These are phyloP conservation scores for Campylorhamphus procurvoides DNA, from an alignment of 2,113 vertebrate species.

Conservation along the genomic window DNA sequence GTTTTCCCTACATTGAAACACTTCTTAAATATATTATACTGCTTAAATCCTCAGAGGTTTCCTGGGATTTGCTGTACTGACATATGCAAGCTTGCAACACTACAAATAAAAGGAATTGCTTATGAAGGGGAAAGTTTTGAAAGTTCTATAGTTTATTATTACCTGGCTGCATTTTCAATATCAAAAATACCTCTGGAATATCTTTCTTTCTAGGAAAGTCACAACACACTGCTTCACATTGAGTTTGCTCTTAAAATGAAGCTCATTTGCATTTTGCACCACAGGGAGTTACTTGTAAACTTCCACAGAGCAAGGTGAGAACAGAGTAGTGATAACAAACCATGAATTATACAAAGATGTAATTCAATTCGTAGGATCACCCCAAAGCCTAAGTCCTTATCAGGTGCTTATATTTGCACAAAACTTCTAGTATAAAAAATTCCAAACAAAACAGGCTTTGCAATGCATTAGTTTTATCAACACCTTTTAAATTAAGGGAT, in stretches of 20 bases:
- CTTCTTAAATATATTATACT: neutral
- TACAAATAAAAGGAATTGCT: neutral
- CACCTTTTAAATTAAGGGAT: neutral
- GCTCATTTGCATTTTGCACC: neutral
- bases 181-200: neutral
- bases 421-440: neutral
- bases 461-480: neutral
- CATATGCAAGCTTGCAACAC: neutral
- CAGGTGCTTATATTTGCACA: neutral
- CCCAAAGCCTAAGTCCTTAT: neutral
- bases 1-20: neutral
- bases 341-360: neutral
- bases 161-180: neutral
- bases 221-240: fast-evolving
- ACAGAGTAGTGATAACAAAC: neutral
- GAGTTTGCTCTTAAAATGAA: neutral
- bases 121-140: neutral
- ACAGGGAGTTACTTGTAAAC: neutral
- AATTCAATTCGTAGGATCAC: neutral
- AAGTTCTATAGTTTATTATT: neutral
- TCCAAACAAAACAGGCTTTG: neutral
- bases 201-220: neutral
- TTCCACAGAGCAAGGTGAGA: neutral
- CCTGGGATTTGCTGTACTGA: neutral
- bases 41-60: neutral